phyloP scores from a whole-genome alignment of 2,888 invertebrate genomes.

The Conus canariensis region DNA sequence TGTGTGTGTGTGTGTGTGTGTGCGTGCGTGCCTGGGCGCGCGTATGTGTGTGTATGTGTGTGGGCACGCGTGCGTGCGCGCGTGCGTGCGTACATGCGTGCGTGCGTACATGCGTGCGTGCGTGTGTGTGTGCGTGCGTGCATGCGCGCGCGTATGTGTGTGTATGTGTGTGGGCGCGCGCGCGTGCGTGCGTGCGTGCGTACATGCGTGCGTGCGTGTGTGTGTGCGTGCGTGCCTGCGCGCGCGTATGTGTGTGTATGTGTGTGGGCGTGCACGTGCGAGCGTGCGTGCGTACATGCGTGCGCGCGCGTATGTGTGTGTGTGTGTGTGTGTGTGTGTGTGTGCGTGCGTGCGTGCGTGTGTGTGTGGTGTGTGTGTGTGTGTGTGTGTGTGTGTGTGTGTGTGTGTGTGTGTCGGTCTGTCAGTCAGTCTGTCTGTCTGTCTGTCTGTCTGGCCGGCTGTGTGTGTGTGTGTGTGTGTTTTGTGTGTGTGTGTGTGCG shows the following conservation, averaged over 20 bases:
- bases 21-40: background rate
- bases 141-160: background rate
- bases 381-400: conserved; percentile 8
- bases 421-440: background rate
- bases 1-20: background rate
- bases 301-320: background rate
- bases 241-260: background rate
- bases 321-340: background rate
- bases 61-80: background rate
- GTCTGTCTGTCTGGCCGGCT: background rate
- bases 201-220: background rate
- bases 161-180: background rate
- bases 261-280: background rate
- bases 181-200: background rate
- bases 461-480: background rate
- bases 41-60: conserved; percentile 32
- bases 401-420: background rate
- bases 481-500: background rate
- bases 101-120: conserved; percentile 8
- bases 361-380: background rate
- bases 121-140: conserved; percentile 22
- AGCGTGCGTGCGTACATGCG: background rate
- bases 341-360: background rate
- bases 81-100: conserved; percentile 19
- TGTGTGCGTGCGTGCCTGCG: background rate